Percentiles rank a stretch among this genome's conserved stretches.
Conservation (phyloP, 2,888 invertebrate genomes). For the Nomada fucata region DNA sequence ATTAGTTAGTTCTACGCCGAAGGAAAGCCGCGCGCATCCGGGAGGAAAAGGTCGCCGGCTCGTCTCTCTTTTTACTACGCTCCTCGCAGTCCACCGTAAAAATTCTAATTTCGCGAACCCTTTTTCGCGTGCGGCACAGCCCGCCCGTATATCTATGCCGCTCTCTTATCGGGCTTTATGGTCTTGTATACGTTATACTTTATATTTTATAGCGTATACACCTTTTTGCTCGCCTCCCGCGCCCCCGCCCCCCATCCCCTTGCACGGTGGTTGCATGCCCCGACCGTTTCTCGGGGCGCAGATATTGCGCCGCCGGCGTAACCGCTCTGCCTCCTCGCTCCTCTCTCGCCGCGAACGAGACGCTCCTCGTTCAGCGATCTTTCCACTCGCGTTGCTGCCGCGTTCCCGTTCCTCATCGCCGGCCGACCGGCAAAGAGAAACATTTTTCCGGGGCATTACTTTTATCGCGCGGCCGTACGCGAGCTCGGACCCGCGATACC, state of each 20-base stretch:
- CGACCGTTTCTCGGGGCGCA: conserved; percentile 60
- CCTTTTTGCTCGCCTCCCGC: conserved; percentile 14
- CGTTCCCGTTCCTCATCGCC: conserved; percentile 18
- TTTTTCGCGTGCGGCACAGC: conserved; percentile 66
- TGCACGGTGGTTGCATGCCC: conserved; percentile 63
- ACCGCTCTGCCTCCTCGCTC: conserved; percentile 54
- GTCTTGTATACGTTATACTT: conserved; percentile 80
- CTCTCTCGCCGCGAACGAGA: conserved; percentile 29
- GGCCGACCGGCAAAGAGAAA: conserved; percentile 65
- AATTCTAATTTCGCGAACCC: conserved; percentile 79
- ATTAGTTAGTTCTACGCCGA: too few relatives aligned
- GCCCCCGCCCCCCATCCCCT: background rate
- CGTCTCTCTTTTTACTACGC: conserved; percentile 68
- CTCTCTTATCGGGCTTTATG: conserved; percentile 80
- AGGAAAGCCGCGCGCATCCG: too few relatives aligned
- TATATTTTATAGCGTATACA: conserved; percentile 78
- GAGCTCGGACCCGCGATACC: conserved; percentile 67
- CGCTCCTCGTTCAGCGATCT: conserved; percentile 36
- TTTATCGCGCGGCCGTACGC: conserved; percentile 76
- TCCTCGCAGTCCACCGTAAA: conserved; percentile 73
- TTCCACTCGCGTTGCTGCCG: conserved; percentile 5
- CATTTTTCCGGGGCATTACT: conserved; percentile 79
- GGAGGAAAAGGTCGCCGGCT: conserved; percentile 50
- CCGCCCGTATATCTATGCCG: conserved; percentile 74
- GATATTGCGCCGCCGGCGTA: conserved; percentile 73